A percentile compares a stretch with the other conserved stretches of the same genome.
These are phyloP conservation scores for Dendrocopos noguchii DNA, from an alignment of 2,113 vertebrate species.

Conservation along the genomic window DNA sequence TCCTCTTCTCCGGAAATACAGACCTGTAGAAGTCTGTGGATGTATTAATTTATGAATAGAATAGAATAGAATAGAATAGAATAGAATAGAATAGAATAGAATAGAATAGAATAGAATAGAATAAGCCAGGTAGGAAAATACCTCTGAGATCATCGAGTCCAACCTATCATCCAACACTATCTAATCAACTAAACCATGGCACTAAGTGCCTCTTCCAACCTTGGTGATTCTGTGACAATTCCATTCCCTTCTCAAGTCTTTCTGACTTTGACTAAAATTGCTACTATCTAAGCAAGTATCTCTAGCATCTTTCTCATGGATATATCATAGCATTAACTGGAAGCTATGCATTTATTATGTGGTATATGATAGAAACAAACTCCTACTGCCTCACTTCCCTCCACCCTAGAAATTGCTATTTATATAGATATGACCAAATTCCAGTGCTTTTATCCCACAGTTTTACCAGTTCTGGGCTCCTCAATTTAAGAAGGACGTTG, in stretches of 20 bases:
- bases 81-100: too few species aligned
- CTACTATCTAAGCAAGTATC: not conserved
- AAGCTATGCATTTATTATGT: not conserved
- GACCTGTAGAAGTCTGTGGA: not conserved
- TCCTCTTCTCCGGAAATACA: not conserved
- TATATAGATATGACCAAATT: not conserved
- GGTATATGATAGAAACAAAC: not conserved
- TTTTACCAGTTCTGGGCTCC: not conserved
- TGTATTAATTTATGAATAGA: too few species aligned
- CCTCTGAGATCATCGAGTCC: too few species aligned
- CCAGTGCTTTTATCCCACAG: not conserved
- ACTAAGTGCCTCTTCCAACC: too few species aligned
- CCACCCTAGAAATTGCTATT: not conserved
- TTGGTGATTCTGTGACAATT: not conserved
- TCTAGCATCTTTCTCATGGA: not conserved
- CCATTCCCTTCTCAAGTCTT: not conserved
- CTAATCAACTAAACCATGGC: too few species aligned
- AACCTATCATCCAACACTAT: too few species aligned
- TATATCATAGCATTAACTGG: not conserved
- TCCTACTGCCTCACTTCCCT: not conserved
- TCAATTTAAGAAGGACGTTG: too few species aligned
- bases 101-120: too few species aligned
- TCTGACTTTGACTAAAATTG: not conserved
- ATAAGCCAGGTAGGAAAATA: too few species aligned
- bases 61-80: too few species aligned